Conservation (phyloP, 2,888 invertebrate species). For the Limulus polyphemus region DNA sequence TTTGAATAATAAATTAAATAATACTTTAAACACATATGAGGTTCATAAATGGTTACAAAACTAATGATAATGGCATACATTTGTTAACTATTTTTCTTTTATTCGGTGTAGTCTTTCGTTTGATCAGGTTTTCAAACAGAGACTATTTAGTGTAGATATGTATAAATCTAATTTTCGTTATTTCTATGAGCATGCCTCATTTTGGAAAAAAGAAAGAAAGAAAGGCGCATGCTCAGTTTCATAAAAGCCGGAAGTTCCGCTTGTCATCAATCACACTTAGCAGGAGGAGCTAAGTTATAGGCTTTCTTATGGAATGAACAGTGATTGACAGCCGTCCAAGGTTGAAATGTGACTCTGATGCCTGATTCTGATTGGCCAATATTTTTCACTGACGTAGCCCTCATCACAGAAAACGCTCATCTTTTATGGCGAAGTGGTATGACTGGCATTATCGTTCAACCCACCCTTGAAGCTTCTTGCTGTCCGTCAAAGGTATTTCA, state of each 20-base stretch:
- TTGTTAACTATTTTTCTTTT: too few species aligned
- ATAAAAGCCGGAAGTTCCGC: slow-evolving; percentile 24
- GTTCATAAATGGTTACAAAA: too few species aligned
- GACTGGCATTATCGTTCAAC: slow-evolving; percentile 29
- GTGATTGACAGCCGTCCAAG: slow-evolving; percentile 26
- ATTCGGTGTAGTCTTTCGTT: too few species aligned
- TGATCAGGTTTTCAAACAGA: too few species aligned
- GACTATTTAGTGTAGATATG: too few species aligned
- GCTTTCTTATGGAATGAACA: slow-evolving; percentile 23
- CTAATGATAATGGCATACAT: too few species aligned
- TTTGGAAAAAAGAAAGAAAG: neutral
- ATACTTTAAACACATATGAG: too few species aligned
- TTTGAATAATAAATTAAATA: too few species aligned
- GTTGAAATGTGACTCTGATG: slow-evolving; percentile 18
- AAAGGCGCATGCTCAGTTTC: slow-evolving; percentile 2
- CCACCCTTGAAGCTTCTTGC: slow-evolving; percentile 28
- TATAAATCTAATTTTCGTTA: too few species aligned
- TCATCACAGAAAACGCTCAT: slow-evolving; percentile 28
- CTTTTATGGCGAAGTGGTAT: slow-evolving; percentile 28
- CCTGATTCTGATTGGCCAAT: slow-evolving; percentile 17
- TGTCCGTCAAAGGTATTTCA: slow-evolving; percentile 28
- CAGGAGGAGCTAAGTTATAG: slow-evolving; percentile 11
- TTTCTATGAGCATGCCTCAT: too few species aligned
- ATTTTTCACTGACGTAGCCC: slow-evolving; percentile 20
- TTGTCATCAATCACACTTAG: slow-evolving; percentile 23